Base-by-base conservation (phyloP, 2,113 vertebrate species). In the Guaruba guarouba region DNA sequence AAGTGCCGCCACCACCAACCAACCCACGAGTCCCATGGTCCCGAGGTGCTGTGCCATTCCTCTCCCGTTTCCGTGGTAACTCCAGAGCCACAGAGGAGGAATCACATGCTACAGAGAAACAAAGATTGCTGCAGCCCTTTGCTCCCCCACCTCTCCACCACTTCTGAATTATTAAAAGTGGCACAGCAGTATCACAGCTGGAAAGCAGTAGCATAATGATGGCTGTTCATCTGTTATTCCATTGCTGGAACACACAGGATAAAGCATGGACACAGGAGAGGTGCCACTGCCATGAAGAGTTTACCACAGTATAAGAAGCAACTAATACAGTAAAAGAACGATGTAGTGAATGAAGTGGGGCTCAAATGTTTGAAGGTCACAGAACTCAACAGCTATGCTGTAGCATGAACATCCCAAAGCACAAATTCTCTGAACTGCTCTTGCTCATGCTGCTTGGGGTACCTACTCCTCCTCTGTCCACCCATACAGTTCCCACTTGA, bases 31-130 rank as follows among this genome's bases (percentile, higher is more conserved):
- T 95, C 76, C 74, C 78, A 1, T 2, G 17, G 93, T 95, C 76
- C 74, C 76, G 1, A 2, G 17, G 81, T 85, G 92, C 95, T 82
- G 85, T 90, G 92, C 85, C 94, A 96, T 75, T 75, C 80, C 87
- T 87, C 52, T 90, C 80, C 61, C 0, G 89, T 98, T 97, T 97
- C 98, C 93, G 39, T 96, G 97, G 97, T 90, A 97, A 98, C 97
- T 92, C 92, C 82, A 54, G 82, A 96, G 89, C 62, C 86, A 96
- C 81, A 55, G 79, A 92, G 78, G 88, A 97, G 94, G 93, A 96
- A 88, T 85, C 73, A 68, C 57, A 92, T 6, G 27, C 64, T 90
- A 76, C 4, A 3, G 77, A 90, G 75, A 96, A 92, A 91, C 80
- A 93, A 95, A 95, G 93, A 90, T 63, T 88, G 68, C 71, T 79